Base-by-base conservation (phyloP, 1,140 invertebrate species). In the Anastrepha ludens region DNA sequence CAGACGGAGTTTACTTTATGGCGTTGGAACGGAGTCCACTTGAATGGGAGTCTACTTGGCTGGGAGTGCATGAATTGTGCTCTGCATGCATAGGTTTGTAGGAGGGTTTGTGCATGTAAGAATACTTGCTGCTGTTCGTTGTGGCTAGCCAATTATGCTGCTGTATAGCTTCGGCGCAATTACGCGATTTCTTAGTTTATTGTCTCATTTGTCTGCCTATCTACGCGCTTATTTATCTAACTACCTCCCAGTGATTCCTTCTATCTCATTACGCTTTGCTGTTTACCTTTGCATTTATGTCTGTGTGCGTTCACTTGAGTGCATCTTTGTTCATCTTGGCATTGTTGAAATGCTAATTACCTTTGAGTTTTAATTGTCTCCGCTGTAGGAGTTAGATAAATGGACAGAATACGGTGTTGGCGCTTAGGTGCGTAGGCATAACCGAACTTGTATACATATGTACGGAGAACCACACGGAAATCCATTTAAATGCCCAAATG, bases 111-210 rank as follows among this genome's bases (percentile, higher is more conserved):
- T n/a, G 62, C n/a, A 6, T 11, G 6, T 39, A 67, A 41, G 11
- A 11, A 39, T 13, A 9, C 11, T 44, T 11, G 5, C 67, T 70
- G 67, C 67, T 20, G 11, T 8, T 50, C 29, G 7, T 11, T 78
- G 9, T 70, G 39, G 67, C 70, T 47, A 47, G 41, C 44, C 70
- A 78, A 78, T 78, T 17, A 50, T 78, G 29, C 67, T 70, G 41
- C 15, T 8, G 67, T 20, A 70, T 70, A 41, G 70, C n/a, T 78
- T 78, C 17, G 70, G 70, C 70, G 17, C 50, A 78, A 78, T 78
- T 78, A 78, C 44, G 47, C 47, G 70, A 50, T 78, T 78, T 78
- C 70, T 78, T 78, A 78, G 70, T 78, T 78, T 44, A 78, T 78
- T 78, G 70, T 29, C 74, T 81, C 74, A 81, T 81, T 55, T 81